A percentile compares a stretch with the other conserved stretches of the same genome.
These are phyloP conservation scores for Eptatretus burgeri DNA, from an alignment of 2,113 vertebrate genomes.

Conservation along the genomic window DNA sequence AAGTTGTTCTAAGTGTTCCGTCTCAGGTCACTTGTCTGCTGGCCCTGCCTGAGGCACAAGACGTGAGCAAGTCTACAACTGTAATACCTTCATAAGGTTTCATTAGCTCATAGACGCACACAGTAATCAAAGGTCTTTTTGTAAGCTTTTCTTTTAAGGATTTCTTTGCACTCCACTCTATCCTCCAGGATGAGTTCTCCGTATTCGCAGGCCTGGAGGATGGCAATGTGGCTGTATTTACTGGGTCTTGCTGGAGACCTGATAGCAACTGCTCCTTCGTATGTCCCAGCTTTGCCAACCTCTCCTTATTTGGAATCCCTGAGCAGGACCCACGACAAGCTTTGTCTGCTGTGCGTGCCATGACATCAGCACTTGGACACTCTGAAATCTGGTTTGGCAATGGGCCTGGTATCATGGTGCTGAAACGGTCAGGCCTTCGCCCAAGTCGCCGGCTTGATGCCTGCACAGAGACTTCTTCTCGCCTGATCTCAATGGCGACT, in stretches of 20 bases:
- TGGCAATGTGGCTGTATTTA: conserved; percentile 3
- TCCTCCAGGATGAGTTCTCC: neutral
- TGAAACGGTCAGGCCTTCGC: conserved; percentile 26
- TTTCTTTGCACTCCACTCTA: no score
- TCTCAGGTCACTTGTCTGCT: conserved; percentile 54
- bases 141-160: no score
- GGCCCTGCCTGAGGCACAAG: conserved; percentile 30
- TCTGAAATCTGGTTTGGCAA: conserved; percentile 77
- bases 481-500: conserved; percentile 21
- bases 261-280: conserved; percentile 26
- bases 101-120: no score
- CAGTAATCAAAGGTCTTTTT: no score
- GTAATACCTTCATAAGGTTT: no score
- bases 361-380: conserved; percentile 34
- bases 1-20: conserved; percentile 41
- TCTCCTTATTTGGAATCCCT: conserved; percentile 29
- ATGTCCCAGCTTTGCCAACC: conserved; percentile 63
- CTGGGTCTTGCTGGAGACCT: neutral
- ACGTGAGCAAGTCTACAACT: conserved; percentile 22
- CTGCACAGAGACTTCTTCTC: conserved; percentile 20
- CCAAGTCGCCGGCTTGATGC: conserved; percentile 35
- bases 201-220: conserved; percentile 1
- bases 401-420: conserved; percentile 44
- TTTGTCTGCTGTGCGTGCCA: conserved; percentile 36
- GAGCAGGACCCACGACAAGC: conserved; percentile 49